These are phyloP conservation scores for Drosophila lacteicornis DNA, from an alignment of 1,140 invertebrate species.

Conservation along the genomic window DNA sequence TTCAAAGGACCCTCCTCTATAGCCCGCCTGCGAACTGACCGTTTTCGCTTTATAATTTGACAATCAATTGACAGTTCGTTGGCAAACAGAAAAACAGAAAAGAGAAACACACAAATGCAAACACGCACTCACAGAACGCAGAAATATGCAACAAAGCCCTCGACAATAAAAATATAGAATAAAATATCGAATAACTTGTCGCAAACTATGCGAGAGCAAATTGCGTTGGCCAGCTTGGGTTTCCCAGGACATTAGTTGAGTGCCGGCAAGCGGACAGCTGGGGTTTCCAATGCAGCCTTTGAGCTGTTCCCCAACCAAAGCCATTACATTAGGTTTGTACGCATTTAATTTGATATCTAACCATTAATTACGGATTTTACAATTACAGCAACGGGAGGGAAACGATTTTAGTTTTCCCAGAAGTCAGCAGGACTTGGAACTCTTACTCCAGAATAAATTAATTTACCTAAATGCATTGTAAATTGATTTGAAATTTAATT, in stretches of 20 bases:
- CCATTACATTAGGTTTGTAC: neutral
- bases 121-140: conserved; percentile 49
- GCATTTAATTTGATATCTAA: conserved; percentile 23
- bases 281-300: conserved; percentile 19
- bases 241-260: conserved; percentile 45
- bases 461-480: neutral
- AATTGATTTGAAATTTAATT: neutral
- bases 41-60: conserved; percentile 77
- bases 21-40: conserved; percentile 42
- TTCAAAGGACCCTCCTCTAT: conserved; percentile 57
- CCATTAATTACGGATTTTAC: conserved; percentile 4
- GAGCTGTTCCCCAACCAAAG: conserved; percentile 1
- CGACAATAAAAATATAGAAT: conserved; percentile 58
- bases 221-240: conserved; percentile 42
- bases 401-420: neutral
- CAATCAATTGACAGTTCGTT: conserved; percentile 82
- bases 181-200: conserved; percentile 77
- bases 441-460: neutral
- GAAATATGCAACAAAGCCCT: conserved; percentile 70
- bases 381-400: neutral
- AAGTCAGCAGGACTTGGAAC: neutral
- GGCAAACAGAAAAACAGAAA: conserved; percentile 61
- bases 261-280: conserved; percentile 24
- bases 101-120: conserved; percentile 43
- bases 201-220: conserved; percentile 46